Conservation (phyloP, 2,797 vertebrate genomes). For the Leuciscus waleckii region DNA sequence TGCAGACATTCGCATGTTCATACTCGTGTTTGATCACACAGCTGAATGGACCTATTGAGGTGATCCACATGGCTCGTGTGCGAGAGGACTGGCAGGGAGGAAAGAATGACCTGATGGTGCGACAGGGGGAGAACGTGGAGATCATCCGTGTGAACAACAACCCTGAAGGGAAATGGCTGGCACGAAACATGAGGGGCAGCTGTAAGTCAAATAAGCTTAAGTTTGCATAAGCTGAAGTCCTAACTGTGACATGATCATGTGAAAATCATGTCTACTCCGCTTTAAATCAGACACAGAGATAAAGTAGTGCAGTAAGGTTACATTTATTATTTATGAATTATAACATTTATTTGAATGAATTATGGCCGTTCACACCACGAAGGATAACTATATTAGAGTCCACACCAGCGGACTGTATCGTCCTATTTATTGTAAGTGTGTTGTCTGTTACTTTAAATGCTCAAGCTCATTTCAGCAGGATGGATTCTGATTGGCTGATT, state of each 20-base stretch:
- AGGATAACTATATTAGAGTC: too few relatives aligned
- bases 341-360: too few relatives aligned
- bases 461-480: too few relatives aligned
- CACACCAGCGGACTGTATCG: too few relatives aligned
- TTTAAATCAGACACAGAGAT: background rate
- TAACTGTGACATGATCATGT: background rate
- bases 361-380: too few relatives aligned
- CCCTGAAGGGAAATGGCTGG: slow-evolving; percentile 80
- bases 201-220: slow-evolving; percentile 69
- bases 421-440: too few relatives aligned
- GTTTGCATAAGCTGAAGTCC: background rate
- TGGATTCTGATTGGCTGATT: too few relatives aligned
- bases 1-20: background rate
- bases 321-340: background rate
- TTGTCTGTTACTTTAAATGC: too few relatives aligned
- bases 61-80: slow-evolving; percentile 74
- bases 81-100: slow-evolving; percentile 75
- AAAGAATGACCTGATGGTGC: slow-evolving; percentile 75
- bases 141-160: slow-evolving; percentile 78
- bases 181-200: slow-evolving; percentile 70
- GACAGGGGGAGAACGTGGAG: slow-evolving; percentile 76
- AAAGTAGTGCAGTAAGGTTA: too few relatives aligned
- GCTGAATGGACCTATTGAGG: slow-evolving; percentile 72
- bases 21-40: slow-evolving; percentile 23
- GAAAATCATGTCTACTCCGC: background rate